phyloP scores from a whole-genome alignment of 2,888 invertebrate species.

The Orthosia gothica region DNA sequence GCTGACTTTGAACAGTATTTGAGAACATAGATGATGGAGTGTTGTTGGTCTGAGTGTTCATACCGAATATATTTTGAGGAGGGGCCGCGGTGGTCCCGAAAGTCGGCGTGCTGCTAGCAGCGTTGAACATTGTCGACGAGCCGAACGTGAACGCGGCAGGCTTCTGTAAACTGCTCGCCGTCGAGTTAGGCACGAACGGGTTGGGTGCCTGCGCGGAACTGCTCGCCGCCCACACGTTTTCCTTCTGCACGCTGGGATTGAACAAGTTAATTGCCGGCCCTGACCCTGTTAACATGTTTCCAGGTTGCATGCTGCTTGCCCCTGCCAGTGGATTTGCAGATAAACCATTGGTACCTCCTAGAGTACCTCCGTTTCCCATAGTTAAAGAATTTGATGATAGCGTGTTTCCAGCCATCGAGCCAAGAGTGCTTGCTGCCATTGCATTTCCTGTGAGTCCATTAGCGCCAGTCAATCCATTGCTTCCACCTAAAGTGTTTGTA shows the following conservation, averaged over 20 bases:
- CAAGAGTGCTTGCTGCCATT: slow-evolving; percentile 40
- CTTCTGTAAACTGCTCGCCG: slow-evolving; percentile 73
- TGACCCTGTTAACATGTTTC: slow-evolving; percentile 53
- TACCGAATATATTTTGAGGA: slow-evolving; percentile 77
- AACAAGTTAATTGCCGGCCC: slow-evolving; percentile 69
- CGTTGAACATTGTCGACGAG: slow-evolving; percentile 73
- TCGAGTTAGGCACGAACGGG: slow-evolving; percentile 73
- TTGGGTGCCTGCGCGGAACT: slow-evolving; percentile 69
- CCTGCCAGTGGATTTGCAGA: slow-evolving; percentile 64
- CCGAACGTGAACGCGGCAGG: slow-evolving; percentile 80
- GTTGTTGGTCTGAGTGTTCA: slow-evolving; percentile 71
- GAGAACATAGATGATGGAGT: slow-evolving; percentile 76
- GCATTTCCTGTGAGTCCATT: slow-evolving; percentile 53
- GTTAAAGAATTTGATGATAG: slow-evolving; percentile 50
- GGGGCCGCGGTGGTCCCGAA: slow-evolving; percentile 74
- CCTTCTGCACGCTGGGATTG: slow-evolving; percentile 74
- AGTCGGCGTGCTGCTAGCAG: slow-evolving; percentile 66
- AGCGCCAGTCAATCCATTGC: slow-evolving; percentile 53
- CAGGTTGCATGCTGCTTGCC: slow-evolving; percentile 65
- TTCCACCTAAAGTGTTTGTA: slow-evolving; percentile 55
- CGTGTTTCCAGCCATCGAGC: slow-evolving; percentile 38
- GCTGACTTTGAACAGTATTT: slow-evolving; percentile 68
- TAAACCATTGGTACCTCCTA: slow-evolving; percentile 63
- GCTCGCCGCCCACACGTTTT: slow-evolving; percentile 78
- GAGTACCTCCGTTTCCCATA: slow-evolving; percentile 48